Percentiles rank a stretch among this genome's conserved stretches.
Conservation (phyloP, 2,113 vertebrate genomes). For the Rhodinocichla rosea region DNA sequence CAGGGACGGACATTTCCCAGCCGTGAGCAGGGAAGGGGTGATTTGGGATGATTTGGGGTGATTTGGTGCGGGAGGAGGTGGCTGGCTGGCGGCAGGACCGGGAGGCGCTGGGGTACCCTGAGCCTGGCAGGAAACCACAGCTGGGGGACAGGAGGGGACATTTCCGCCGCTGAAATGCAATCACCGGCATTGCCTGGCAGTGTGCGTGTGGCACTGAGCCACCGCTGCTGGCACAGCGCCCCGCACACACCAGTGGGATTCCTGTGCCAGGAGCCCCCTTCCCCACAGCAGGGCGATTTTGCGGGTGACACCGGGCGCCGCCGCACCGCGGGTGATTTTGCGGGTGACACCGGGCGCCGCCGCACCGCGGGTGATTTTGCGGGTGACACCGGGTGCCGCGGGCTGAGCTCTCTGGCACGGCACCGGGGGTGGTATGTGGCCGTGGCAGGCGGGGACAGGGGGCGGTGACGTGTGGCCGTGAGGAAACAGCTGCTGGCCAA, state of each 20-base stretch:
- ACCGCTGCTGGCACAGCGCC: neutral
- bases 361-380: fast-evolving
- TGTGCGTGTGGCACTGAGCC: fast-evolving
- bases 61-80: neutral
- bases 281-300: neutral
- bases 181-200: neutral
- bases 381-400: fast-evolving
- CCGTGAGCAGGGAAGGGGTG: fast-evolving
- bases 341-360: fast-evolving
- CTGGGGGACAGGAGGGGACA: neutral
- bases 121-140: neutral
- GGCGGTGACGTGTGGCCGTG: neutral
- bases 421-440: neutral
- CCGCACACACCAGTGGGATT: fast-evolving
- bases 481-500: slow-evolving; percentile 12
- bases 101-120: neutral
- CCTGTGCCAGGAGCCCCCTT: neutral
- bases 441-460: neutral
- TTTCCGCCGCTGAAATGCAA: neutral
- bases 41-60: neutral
- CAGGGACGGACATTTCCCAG: neutral
- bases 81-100: fast-evolving
- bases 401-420: neutral
- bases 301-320: fast-evolving
- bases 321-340: fast-evolving